Conservation (phyloP, 2,888 invertebrate species). For the Geotrupes spiniger region DNA sequence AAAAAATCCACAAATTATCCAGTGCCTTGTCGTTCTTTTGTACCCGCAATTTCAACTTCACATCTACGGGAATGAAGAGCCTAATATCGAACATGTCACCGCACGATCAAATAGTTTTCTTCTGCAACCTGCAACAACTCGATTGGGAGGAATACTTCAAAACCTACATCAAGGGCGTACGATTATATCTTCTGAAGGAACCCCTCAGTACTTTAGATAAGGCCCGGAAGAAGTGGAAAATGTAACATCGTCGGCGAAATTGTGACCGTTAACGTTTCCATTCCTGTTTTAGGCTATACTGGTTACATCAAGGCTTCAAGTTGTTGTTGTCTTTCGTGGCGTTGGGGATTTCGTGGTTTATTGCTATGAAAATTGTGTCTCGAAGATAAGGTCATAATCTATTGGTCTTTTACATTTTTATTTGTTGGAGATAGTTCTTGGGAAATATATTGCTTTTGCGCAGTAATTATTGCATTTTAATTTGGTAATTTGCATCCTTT, state of each 20-base stretch:
- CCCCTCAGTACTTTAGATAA: constrained; percentile 61
- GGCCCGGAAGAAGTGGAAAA: constrained; percentile 9
- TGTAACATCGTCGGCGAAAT: not conserved
- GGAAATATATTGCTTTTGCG: too few species aligned
- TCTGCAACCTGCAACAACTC: constrained; percentile 67
- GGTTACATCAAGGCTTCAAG: too few species aligned
- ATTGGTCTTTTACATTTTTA: too few species aligned
- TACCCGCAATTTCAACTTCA: constrained; percentile 65
- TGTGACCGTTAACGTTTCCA: too few species aligned
- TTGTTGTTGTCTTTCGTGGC: too few species aligned
- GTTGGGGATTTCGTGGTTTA: too few species aligned
- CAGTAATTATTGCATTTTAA: too few species aligned
- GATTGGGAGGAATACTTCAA: constrained; percentile 72
- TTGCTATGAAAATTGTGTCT: too few species aligned
- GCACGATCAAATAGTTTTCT: constrained; percentile 61
- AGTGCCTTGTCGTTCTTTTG: constrained; percentile 71
- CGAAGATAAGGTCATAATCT: too few species aligned
- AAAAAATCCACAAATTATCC: constrained; percentile 71
- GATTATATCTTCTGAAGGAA: constrained; percentile 76
- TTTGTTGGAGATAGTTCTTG: too few species aligned
- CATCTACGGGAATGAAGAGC: constrained; percentile 48
- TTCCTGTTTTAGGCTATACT: too few species aligned
- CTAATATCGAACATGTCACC: constrained; percentile 57
- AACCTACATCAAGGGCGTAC: constrained; percentile 66
- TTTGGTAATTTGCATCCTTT: too few species aligned